Percentiles rank a stretch among this genome's conserved stretches.
These are phyloP conservation scores for Percopsis transmontana DNA, from an alignment of 2,113 vertebrate species.

Conservation along the genomic window DNA sequence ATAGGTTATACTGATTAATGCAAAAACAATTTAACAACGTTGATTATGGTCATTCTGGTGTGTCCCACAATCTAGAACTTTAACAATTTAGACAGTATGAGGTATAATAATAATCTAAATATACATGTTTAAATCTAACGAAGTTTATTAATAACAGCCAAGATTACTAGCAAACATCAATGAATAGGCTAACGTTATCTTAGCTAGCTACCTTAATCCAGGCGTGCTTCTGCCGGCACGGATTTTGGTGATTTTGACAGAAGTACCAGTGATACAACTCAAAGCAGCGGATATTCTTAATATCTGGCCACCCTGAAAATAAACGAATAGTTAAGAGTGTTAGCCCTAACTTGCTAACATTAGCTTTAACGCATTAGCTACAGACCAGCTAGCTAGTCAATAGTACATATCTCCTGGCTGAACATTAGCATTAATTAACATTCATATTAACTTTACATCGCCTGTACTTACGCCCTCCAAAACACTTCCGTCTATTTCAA, in stretches of 20 bases:
- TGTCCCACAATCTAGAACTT: too few species aligned
- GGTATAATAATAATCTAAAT: too few species aligned
- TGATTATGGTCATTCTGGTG: too few species aligned
- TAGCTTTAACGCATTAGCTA: not conserved
- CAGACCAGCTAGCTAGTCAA: not conserved
- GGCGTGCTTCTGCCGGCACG: slow-evolving; percentile 92
- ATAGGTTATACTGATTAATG: too few species aligned
- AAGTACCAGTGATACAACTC: slow-evolving; percentile 85
- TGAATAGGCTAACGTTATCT: slow-evolving; percentile 66
- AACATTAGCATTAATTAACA: not conserved
- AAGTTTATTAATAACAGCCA: too few species aligned
- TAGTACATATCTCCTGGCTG: not conserved
- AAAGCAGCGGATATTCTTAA: slow-evolving; percentile 87
- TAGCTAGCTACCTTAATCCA: slow-evolving; percentile 84
- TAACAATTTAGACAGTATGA: too few species aligned
- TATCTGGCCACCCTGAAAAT: slow-evolving; percentile 91
- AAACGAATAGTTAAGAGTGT: slow-evolving; percentile 2
- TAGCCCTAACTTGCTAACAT: not conserved
- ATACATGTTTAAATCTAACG: too few species aligned
- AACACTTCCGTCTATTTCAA: slow-evolving; percentile 90
- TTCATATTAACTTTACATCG: not conserved
- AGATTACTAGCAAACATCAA: slow-evolving; percentile 27
- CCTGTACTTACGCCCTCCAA: slow-evolving; percentile 93
- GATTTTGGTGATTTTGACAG: slow-evolving; percentile 86
- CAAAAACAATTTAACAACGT: too few species aligned